Percentiles rank a stretch among this genome's conserved stretches.
phyloP scores from a whole-genome alignment of 2,113 vertebrate species.

The Colistium nudipinnis region DNA sequence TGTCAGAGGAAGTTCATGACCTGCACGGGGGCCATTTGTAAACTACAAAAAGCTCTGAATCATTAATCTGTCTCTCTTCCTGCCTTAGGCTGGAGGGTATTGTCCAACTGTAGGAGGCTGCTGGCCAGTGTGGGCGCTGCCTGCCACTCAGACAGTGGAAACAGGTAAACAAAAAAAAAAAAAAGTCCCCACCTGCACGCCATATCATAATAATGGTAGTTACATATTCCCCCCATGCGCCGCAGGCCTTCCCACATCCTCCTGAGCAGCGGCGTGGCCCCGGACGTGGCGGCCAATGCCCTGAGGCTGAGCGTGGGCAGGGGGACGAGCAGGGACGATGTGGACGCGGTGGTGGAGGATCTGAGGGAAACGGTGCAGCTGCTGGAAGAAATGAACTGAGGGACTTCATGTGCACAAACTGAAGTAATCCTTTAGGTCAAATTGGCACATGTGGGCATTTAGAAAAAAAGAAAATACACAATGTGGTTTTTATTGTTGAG shows the following conservation, averaged over 20 bases:
- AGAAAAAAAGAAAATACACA: conserved; percentile 5
- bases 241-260: conserved; percentile 90
- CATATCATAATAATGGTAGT: not conserved
- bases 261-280: conserved; percentile 87
- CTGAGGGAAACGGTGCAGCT: conserved; percentile 83
- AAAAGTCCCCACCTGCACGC: not conserved
- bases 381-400: conserved; percentile 77
- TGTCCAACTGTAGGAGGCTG: conserved; percentile 85
- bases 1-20: conserved; percentile 53
- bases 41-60: conserved; percentile 65
- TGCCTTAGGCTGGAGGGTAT: conserved; percentile 84
- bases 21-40: conserved; percentile 60
- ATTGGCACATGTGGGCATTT: conserved; percentile 11
- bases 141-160: conserved; percentile 90
- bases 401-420: not conserved
- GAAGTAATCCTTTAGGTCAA: conserved; percentile 16
- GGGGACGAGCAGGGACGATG: conserved; percentile 83
- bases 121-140: conserved; percentile 93
- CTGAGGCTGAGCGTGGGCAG: conserved; percentile 92
- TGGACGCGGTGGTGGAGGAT: conserved; percentile 90
- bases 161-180: conserved; percentile 88
- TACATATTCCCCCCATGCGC: not conserved
- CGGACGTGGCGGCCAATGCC: conserved; percentile 85
- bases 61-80: conserved; percentile 60
- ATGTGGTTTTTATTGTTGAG: not conserved